Evolutionary conservation across 2,113 vertebrate genomes (phyloP), one percentile per base, ranked within the genome.

Genomic region (Pavo muticus): DNA sequence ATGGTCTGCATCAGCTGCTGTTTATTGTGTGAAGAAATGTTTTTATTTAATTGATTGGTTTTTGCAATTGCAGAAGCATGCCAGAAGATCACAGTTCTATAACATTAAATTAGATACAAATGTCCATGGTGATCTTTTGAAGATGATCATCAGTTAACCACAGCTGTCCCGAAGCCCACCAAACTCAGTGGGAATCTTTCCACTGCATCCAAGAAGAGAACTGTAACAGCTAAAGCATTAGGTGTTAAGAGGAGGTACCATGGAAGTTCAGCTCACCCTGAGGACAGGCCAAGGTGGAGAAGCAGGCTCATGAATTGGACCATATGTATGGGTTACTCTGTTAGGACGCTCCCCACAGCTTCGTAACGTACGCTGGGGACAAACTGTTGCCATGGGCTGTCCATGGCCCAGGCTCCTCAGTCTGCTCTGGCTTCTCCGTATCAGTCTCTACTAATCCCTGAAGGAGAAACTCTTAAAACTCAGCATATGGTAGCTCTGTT

Each of bases 291-390:
- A n/a, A 23, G 13, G 14, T 6, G 42, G 14, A 14, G 37, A 63
- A 45, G 35, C 7, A 14, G 19, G 10, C 14, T 10, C 1, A 0
- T 0, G 0, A 61, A 6, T 5, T 18, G 30, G 35, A 37, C 20
- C 23, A 40, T 10, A 3, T 3, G 1, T 14, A 8, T 5, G 5
- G 30, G 30, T 3, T 5, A 57, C 20, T 10, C 47, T 42, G 14
- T 29, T 32, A 8, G 15, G 56, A 59, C 40, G 9, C 25, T 78
- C 42, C 23, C 14, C 37, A 16, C 7, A 37, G 29, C 13, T 84
- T 65, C 65, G 13, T 6, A 78, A 39, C 24, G 84, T 59, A 60
- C 14, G 30, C 0, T 0, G 32, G 23, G 10, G n/a, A 81, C 64
- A 50, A 71, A 0, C 6, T 12, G 37, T n/a, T 67, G 21, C 40